Conservation (phyloP, 2,113 vertebrate species). For the Thryonomys swinderianus region DNA sequence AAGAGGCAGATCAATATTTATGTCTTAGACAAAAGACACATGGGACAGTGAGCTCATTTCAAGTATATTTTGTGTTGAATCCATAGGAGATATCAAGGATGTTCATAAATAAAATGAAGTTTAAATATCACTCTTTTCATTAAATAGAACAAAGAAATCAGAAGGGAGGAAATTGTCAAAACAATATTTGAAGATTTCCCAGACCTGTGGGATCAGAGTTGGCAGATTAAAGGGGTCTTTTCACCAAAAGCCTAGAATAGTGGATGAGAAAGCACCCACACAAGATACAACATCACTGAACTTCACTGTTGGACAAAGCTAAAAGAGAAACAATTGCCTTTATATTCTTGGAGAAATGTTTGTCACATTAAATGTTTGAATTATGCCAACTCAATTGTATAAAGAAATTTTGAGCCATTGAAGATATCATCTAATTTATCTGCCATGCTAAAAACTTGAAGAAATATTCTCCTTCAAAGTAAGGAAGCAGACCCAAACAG, state of each 20-base stretch:
- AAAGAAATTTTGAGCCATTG: neutral
- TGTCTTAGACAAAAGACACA: neutral
- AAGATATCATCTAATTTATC: neutral
- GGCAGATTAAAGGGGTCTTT: neutral
- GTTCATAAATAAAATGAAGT: neutral
- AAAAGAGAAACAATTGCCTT: neutral
- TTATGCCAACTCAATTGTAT: neutral
- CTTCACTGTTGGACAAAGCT: neutral
- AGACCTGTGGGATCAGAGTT: neutral
- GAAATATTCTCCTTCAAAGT: neutral
- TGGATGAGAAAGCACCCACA: neutral
- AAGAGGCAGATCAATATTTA: neutral
- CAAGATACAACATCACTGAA: neutral
- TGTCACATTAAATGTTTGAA: neutral
- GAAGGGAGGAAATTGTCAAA: neutral
- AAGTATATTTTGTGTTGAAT: neutral
- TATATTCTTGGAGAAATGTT: neutral
- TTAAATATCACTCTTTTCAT: neutral
- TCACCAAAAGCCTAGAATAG: neutral
- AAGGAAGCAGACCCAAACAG: neutral
- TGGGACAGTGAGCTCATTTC: neutral
- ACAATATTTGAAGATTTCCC: neutral
- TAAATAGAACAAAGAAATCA: neutral
- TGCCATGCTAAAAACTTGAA: neutral
- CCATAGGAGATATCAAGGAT: neutral